Percentiles rank a stretch among this genome's conserved stretches.
phyloP scores from a whole-genome alignment of 35 echinoderm and acorn worm genomes.

The Lytechinus variegatus region DNA sequence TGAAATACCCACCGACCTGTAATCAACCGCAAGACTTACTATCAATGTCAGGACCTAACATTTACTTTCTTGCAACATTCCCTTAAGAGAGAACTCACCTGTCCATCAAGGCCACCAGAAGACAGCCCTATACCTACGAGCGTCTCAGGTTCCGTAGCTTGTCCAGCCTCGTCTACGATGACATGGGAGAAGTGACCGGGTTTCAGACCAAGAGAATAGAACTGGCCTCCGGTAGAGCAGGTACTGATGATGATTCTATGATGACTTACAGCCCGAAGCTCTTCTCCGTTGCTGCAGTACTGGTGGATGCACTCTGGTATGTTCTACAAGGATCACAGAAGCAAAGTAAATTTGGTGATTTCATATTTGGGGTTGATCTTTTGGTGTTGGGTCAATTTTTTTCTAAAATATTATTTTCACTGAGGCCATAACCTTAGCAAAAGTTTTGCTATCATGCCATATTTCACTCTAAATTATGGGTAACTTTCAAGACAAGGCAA shows the following conservation, averaged over 20 bases:
- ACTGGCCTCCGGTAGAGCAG: slow-evolving; percentile 68
- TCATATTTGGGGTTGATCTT: no score
- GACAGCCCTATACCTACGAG: slow-evolving; percentile 73
- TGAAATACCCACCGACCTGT: no score
- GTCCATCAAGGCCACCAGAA: slow-evolving; percentile 80
- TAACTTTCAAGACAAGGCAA: no score
- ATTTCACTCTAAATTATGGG: no score
- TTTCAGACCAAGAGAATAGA: slow-evolving; percentile 87
- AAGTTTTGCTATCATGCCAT: no score
- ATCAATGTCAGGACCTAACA: no score
- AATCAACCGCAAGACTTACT: no score
- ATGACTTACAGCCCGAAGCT: slow-evolving; percentile 66
- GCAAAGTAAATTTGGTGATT: no score
- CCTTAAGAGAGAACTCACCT: slow-evolving; percentile 58
- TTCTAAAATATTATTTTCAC: no score
- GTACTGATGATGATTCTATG: slow-evolving; percentile 85
- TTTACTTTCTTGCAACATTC: no score
- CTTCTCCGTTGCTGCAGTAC: slow-evolving; percentile 78
- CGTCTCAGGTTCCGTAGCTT: slow-evolving; percentile 88
- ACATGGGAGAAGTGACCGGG: slow-evolving; percentile 92
- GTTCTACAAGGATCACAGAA: neutral
- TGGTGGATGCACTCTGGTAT: slow-evolving; percentile 69
- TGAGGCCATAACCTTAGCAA: no score
- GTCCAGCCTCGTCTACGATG: slow-evolving; percentile 89
- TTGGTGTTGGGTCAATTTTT: no score